These are phyloP conservation scores for Bovichtus variegatus DNA, from an alignment of 2,797 vertebrate species.

Conservation along the genomic window DNA sequence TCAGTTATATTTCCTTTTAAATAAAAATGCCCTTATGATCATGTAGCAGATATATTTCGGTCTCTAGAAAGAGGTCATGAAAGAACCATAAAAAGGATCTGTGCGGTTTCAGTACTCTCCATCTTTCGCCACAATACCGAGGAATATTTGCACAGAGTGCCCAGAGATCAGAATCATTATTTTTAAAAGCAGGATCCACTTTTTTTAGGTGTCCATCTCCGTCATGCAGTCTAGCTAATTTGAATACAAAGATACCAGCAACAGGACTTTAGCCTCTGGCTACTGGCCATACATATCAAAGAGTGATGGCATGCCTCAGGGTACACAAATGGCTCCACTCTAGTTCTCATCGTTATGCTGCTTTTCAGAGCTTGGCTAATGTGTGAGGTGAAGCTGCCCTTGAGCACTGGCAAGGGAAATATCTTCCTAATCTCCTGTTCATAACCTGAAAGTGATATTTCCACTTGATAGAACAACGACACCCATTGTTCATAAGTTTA, in stretches of 20 bases:
- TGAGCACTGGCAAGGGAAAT: conserved; percentile 33
- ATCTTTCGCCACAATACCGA: conserved; percentile 22
- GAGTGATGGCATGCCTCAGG: conserved; percentile 56
- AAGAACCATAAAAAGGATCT: background rate
- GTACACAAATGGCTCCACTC: conserved; percentile 41
- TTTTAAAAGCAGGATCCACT: conserved; percentile 65
- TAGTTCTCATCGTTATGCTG: conserved; percentile 43
- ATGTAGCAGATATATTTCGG: background rate
- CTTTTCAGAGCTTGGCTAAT: conserved; percentile 40
- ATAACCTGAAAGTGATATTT: conserved; percentile 31
- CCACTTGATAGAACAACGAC: background rate
- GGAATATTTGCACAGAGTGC: conserved; percentile 18
- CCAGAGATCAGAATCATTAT: conserved; percentile 56
- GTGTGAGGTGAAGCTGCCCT: conserved; percentile 59
- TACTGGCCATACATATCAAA: conserved; percentile 46
- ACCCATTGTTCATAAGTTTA: background rate
- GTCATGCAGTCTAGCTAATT: conserved; percentile 54
- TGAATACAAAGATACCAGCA: conserved; percentile 62
- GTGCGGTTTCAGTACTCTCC: background rate
- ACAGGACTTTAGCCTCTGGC: conserved; percentile 53
- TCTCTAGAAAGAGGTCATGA: background rate
- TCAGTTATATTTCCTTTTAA: background rate
- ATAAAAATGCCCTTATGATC: background rate
- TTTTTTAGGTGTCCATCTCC: conserved; percentile 40
- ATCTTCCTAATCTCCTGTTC: conserved; percentile 23